Conservation (phyloP, 1,140 invertebrate species). For the Rhizoglyphus robini region DNA sequence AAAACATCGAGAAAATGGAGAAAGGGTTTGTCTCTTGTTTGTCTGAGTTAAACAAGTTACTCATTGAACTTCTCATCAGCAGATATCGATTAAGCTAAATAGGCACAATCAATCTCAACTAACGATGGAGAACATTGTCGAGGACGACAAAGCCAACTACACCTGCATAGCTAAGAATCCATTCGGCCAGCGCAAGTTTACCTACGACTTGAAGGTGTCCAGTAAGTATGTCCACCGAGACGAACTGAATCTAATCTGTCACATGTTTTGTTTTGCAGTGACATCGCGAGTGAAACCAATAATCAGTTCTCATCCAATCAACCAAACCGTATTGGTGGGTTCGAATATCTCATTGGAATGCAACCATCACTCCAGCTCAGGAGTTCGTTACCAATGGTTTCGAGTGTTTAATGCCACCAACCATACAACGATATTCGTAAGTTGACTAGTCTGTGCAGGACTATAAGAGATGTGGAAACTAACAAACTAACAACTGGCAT, state of each 20-base stretch:
- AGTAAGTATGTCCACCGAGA: constrained; percentile 19
- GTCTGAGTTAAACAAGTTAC: not conserved
- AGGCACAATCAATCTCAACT: too few relatives aligned
- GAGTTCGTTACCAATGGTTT: not conserved
- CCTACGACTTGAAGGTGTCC: constrained; percentile 15
- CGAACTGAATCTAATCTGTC: too few relatives aligned
- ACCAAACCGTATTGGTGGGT: not conserved
- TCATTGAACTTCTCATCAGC: not conserved
- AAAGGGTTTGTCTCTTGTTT: not conserved
- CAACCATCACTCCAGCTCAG: not conserved
- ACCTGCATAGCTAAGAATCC: constrained; percentile 29
- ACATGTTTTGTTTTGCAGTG: too few relatives aligned
- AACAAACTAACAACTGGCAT: too few relatives aligned
- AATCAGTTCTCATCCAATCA: too few relatives aligned
- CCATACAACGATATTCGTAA: too few relatives aligned
- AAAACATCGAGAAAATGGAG: not conserved
- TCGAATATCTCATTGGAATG: not conserved
- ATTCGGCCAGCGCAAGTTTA: constrained; percentile 25
- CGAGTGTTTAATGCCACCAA: too few relatives aligned
- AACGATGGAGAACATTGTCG: constrained; percentile 18
- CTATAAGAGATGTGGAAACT: too few relatives aligned
- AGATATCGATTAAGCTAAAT: too few relatives aligned
- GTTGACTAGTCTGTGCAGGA: too few relatives aligned
- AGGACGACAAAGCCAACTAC: constrained; percentile 28
- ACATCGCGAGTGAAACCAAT: too few relatives aligned